Percentiles rank a stretch among this genome's conserved stretches.
These are phyloP conservation scores for Orycteropus afer DNA, from an alignment of 2,113 vertebrate genomes.

Conservation along the genomic window DNA sequence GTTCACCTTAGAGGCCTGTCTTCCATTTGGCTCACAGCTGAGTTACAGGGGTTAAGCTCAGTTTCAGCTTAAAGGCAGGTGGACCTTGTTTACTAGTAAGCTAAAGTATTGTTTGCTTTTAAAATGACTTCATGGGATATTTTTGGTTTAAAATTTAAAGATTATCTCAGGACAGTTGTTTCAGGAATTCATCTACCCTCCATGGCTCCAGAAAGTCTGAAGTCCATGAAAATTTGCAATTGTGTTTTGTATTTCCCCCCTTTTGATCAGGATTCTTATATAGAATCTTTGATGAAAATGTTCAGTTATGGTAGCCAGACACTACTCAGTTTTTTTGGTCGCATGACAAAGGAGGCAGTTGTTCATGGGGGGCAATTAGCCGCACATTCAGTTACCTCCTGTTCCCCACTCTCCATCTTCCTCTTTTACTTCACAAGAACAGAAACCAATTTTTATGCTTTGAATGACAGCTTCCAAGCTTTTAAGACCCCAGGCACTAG, in stretches of 20 bases:
- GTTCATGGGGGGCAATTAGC: not conserved
- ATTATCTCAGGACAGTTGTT: not conserved
- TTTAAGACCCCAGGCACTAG: not conserved
- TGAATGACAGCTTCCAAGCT: not conserved
- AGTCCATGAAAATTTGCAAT: not conserved
- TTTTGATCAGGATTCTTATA: not conserved
- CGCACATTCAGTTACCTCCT: not conserved
- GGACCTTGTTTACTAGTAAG: too few species aligned
- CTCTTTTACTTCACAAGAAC: not conserved
- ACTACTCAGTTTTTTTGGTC: not conserved
- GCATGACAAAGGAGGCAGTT: not conserved
- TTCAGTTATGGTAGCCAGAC: not conserved
- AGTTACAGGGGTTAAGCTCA: too few species aligned
- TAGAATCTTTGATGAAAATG: not conserved
- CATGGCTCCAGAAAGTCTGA: not conserved
- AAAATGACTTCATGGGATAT: too few species aligned
- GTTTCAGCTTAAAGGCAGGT: too few species aligned
- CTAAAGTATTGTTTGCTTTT: too few species aligned
- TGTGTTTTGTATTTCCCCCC: not conserved
- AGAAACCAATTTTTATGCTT: not conserved
- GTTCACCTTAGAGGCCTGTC: too few species aligned
- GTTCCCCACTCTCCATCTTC: not conserved
- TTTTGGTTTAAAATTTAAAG: not conserved
- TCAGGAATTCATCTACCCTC: not conserved
- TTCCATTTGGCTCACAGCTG: too few species aligned